These are phyloP conservation scores for Limanda limanda DNA, from an alignment of 2,113 vertebrate genomes.

Conservation along the genomic window DNA sequence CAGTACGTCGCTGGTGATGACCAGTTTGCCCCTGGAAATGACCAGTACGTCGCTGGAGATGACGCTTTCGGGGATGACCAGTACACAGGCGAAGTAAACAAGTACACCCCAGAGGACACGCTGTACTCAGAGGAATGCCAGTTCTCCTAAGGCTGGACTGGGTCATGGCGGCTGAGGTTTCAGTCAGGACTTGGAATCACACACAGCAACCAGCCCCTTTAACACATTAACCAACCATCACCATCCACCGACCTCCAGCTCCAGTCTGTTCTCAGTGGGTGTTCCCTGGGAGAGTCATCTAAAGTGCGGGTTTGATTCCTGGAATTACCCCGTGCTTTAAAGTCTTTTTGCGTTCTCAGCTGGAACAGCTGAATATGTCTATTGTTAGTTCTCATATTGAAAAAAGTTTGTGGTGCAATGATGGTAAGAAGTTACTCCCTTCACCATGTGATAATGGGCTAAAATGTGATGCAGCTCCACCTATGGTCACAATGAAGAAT, in stretches of 20 bases:
- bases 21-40: neutral
- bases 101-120: constrained; percentile 52
- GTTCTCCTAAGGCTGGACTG: constrained; percentile 51
- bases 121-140: constrained; percentile 67
- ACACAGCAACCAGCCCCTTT: constrained; percentile 57
- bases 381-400: neutral
- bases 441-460: neutral
- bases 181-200: constrained; percentile 68
- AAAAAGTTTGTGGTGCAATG: neutral
- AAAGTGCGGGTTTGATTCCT: constrained; percentile 22
- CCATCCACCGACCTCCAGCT: constrained; percentile 23
- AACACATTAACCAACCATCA: constrained; percentile 36
- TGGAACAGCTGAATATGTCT: neutral
- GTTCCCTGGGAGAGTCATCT: neutral
- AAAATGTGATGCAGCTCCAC: neutral
- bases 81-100: constrained; percentile 8
- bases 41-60: neutral
- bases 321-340: neutral
- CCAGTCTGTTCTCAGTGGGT: constrained; percentile 15
- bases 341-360: constrained; percentile 3
- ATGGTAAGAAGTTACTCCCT: neutral
- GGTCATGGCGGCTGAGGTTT: constrained; percentile 48
- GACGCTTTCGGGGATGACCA: neutral
- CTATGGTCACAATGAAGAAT: neutral
- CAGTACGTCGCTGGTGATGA: neutral